Evolutionary conservation across 2,797 vertebrate genomes (phyloP).

Genomic region (Neosalanx taihuensis): DNA sequence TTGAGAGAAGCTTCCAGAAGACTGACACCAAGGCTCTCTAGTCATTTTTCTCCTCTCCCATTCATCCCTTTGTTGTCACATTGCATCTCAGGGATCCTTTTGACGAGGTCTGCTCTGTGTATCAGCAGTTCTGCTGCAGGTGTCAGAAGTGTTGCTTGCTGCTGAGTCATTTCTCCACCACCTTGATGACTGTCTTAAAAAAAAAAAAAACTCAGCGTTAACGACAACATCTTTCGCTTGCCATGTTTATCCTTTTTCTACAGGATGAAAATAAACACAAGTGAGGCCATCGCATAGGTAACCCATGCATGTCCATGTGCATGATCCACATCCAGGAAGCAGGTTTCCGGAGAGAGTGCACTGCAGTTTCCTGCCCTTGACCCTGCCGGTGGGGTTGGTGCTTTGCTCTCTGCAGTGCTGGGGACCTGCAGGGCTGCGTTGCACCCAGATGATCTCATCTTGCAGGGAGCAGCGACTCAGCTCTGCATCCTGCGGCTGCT

Average conservation of each 20-base stretch:
- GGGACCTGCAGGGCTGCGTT: constrained; percentile 50
- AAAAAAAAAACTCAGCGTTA: not conserved
- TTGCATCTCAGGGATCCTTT: not conserved
- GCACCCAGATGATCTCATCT: constrained; percentile 66
- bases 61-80: constrained; percentile 9
- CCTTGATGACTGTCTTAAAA: constrained; percentile 35
- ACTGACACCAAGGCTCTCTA: constrained; percentile 35
- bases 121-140: constrained; percentile 19
- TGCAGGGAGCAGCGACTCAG: constrained; percentile 57
- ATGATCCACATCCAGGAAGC: constrained; percentile 42
- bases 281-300: constrained; percentile 36
- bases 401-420: constrained; percentile 56
- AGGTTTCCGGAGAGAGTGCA: constrained; percentile 23
- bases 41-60: constrained; percentile 37
- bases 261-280: constrained; percentile 37
- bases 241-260: constrained; percentile 21
- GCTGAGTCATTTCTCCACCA: constrained; percentile 6
- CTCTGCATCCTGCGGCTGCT: constrained; percentile 47
- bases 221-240: constrained; percentile 38
- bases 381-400: constrained; percentile 33
- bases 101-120: constrained; percentile 10
- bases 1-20: constrained; percentile 57
- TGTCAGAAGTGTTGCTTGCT: constrained; percentile 25
- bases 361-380: constrained; percentile 51
- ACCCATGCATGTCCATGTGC: constrained; percentile 23